Evolutionary conservation across 1,140 invertebrate genomes (phyloP).

Genomic region (Drosophila guanche): DNA sequence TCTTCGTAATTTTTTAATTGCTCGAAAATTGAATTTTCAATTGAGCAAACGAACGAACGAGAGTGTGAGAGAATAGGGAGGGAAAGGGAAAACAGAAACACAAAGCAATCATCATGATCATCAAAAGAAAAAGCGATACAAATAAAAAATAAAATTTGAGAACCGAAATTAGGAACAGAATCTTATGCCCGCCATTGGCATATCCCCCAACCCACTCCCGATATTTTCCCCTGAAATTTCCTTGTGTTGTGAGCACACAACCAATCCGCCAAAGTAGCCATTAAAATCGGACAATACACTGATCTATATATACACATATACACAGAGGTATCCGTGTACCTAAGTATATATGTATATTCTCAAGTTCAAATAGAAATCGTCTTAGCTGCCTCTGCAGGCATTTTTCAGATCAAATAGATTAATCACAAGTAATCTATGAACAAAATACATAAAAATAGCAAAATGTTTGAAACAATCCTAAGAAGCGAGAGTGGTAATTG

Average conservation of each 20-base stretch:
- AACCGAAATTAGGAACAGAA: slow-evolving; percentile 31
- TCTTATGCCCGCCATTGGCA: slow-evolving; percentile 18
- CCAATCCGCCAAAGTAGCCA: slow-evolving; percentile 38
- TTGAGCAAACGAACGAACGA: slow-evolving; percentile 17
- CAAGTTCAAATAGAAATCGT: slow-evolving; percentile 80
- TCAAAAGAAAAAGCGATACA: slow-evolving; percentile 16
- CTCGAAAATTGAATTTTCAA: slow-evolving; percentile 75
- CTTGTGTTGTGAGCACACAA: slow-evolving; percentile 25
- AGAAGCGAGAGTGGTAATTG: slow-evolving; percentile 26
- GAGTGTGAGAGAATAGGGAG: slow-evolving; percentile 10
- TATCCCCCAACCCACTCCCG: background rate
- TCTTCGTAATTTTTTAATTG: slow-evolving; percentile 75
- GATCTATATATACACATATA: background rate
- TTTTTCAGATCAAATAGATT: slow-evolving; percentile 75
- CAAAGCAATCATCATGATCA: background rate
- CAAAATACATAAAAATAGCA: slow-evolving; percentile 68
- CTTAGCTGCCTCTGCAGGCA: slow-evolving; percentile 48
- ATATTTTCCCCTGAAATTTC: slow-evolving; percentile 4
- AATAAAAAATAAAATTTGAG: slow-evolving; percentile 21
- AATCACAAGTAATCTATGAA: slow-evolving; percentile 79
- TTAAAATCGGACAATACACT: slow-evolving; percentile 58
- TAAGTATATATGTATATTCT: slow-evolving; percentile 34
- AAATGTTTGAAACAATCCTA: slow-evolving; percentile 41
- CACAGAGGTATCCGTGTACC: slow-evolving; percentile 3
- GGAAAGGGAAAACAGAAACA: slow-evolving; percentile 11